A percentile compares a stretch with the other conserved stretches of the same genome.
Evolutionary conservation across 2,888 invertebrate genomes (phyloP).

Genomic region (Ptychoptera contaminata): DNA sequence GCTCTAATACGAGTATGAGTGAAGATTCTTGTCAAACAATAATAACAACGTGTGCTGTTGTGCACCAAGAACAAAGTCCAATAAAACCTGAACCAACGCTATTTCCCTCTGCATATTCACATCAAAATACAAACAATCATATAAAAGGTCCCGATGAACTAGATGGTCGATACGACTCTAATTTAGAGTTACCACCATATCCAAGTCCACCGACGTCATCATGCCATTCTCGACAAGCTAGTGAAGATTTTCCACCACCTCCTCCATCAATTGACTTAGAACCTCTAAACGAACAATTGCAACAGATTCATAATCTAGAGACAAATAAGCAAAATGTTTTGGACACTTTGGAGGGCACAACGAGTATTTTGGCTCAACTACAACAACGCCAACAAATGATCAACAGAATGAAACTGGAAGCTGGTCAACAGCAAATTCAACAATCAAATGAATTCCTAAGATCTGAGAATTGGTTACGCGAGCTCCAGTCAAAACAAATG

Average conservation of each 20-base stretch:
- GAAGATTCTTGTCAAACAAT: conserved; percentile 45
- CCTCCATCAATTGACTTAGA: conserved; percentile 61
- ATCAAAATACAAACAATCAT: conserved; percentile 14
- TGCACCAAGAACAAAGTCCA: conserved; percentile 68
- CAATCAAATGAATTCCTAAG: conserved; percentile 24
- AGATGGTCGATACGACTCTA: conserved; percentile 33
- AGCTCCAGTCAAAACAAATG: conserved; percentile 65
- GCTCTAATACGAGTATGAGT: conserved; percentile 29
- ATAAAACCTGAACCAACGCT: conserved; percentile 32
- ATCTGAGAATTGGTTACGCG: conserved; percentile 53
- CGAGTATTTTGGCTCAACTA: conserved; percentile 42
- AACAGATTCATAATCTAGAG: conserved; percentile 31
- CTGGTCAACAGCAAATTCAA: conserved; percentile 34
- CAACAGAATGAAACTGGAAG: conserved; percentile 25
- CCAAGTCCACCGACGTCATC: conserved; percentile 63
- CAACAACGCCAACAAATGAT: conserved; percentile 45
- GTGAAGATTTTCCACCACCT: conserved; percentile 83
- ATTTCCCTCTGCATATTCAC: conserved; percentile 12
- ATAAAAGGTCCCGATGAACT: conserved; percentile 38
- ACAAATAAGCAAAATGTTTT: conserved; percentile 28
- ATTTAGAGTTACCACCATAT: conserved; percentile 58
- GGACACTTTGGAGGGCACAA: conserved; percentile 26
- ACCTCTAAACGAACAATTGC: conserved; percentile 43
- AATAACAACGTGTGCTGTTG: conserved; percentile 65
- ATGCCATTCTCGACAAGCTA: conserved; percentile 69